These are phyloP conservation scores for Drosophila chauvacae DNA, from an alignment of 1,140 invertebrate genomes.

Conservation along the genomic window DNA sequence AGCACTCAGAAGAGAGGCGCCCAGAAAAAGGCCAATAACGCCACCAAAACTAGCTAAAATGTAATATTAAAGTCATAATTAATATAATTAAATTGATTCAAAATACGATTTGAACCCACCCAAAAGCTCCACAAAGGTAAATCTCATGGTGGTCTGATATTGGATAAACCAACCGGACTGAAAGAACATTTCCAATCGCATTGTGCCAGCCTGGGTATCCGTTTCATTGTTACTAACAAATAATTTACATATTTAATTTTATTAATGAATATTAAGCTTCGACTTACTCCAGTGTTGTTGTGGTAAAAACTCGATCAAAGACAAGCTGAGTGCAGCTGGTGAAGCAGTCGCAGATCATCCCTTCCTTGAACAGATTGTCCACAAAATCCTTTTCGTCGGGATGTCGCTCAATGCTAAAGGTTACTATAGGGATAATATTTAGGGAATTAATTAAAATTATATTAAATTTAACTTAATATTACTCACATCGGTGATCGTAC, in stretches of 20 bases:
- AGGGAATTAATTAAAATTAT: not conserved
- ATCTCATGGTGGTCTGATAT: constrained; percentile 72
- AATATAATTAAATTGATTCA: not conserved
- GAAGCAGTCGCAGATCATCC: constrained; percentile 71
- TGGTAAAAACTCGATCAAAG: constrained; percentile 50
- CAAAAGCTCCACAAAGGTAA: constrained; percentile 74
- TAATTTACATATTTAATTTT: too few relatives aligned
- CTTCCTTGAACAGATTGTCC: constrained; percentile 40
- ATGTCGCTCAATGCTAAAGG: constrained; percentile 56
- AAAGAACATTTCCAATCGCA: constrained; percentile 69
- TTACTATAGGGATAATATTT: constrained; percentile 15
- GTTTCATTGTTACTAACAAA: constrained; percentile 38
- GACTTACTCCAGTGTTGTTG: constrained; percentile 52
- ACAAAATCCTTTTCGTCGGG: constrained; percentile 55
- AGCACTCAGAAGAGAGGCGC: constrained; percentile 82
- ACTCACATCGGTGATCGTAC: constrained; percentile 65
- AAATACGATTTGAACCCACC: constrained; percentile 31
- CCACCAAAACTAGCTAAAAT: constrained; percentile 81
- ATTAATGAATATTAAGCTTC: not conserved
- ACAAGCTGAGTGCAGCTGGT: constrained; percentile 71
- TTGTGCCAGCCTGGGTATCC: constrained; percentile 6
- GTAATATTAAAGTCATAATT: not conserved
- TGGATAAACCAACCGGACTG: constrained; percentile 64
- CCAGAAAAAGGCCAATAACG: constrained; percentile 83
- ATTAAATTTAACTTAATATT: not conserved